Base-by-base conservation (phyloP, 2,113 vertebrate species). In the Zosterops lateralis region DNA sequence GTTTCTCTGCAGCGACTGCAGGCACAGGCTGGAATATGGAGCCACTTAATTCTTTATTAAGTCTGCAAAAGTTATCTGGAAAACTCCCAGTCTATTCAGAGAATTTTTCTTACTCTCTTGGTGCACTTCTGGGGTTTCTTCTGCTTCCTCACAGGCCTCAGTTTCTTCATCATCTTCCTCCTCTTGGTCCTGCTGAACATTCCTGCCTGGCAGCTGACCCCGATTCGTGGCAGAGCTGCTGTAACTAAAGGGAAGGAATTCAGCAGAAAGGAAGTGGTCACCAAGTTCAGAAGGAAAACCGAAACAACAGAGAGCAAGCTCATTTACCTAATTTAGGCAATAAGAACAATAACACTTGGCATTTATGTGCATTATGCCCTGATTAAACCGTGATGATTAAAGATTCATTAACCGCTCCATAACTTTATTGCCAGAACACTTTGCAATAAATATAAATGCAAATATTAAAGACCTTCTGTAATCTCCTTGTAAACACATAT, bases 61-160 rank as follows among this genome's bases (percentile, higher is more conserved):
- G 13, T 9, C 65, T 72, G 45, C 21, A 47, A 77, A 89, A 71
- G 34, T 54, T 20, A 26, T 19, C 36, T 16, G 51, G 44, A 8
- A 21, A 51, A 57, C 54, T 66, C 54, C 58, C 58, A 75, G 26
- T 9, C 60, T 50, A 36, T 25, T 60, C 61, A 40, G 26, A 74
- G 44, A 92, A 83, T 40, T 74, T 72, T 70, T 61, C 98, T 97
- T 93, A 99, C 98, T 92, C 72, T 96, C 73, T 60, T 94, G 97
- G 29, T 58, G 96, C 65, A 66, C 92, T 92, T 98, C 97, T 42
- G 92, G 51, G 9, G n/a, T 40, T 70, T 98, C 98, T 66, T 97
- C 97, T 57, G 9, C 87, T 28, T 97, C 97, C 85, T 97, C 96
- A 48, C 0, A 93, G 38, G 94, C 96, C n/a, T 95, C 96, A 58